Evolutionary conservation across 2,888 invertebrate genomes (phyloP).

Genomic region (Dryobotodes eremita): DNA sequence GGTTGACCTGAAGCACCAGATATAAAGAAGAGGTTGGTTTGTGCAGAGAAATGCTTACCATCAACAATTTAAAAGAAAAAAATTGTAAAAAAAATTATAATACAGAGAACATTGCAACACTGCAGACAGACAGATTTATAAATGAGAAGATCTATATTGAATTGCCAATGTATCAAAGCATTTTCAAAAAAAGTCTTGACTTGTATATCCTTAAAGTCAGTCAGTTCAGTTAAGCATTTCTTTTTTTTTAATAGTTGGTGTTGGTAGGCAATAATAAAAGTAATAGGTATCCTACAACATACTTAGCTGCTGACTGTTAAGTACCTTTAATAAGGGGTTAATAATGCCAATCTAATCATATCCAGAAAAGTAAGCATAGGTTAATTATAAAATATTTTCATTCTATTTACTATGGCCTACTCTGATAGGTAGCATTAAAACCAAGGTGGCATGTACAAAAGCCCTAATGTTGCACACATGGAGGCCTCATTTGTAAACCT

Average conservation of each 20-base stretch:
- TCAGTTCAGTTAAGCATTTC: background rate
- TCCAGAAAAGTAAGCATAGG: background rate
- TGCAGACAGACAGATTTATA: background rate
- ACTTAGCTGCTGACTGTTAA: background rate
- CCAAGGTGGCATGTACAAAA: background rate
- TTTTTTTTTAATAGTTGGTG: too few species aligned
- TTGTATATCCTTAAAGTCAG: background rate
- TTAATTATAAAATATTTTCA: background rate
- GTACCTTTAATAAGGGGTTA: too few species aligned
- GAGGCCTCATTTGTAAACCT: background rate
- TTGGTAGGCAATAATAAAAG: too few species aligned
- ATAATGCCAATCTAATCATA: background rate
- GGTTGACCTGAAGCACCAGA: background rate
- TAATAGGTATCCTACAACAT: background rate
- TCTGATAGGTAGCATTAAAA: background rate
- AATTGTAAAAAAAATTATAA: background rate
- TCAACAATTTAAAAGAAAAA: background rate
- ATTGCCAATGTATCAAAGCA: background rate
- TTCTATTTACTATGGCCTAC: background rate
- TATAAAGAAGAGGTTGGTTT: background rate
- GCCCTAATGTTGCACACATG: background rate
- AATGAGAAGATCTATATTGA: background rate
- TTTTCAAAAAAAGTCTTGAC: background rate
- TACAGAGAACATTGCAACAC: background rate
- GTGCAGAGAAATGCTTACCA: background rate